These are phyloP conservation scores for Natrix natrix DNA, from an alignment of 2,797 vertebrate species.

Conservation along the genomic window DNA sequence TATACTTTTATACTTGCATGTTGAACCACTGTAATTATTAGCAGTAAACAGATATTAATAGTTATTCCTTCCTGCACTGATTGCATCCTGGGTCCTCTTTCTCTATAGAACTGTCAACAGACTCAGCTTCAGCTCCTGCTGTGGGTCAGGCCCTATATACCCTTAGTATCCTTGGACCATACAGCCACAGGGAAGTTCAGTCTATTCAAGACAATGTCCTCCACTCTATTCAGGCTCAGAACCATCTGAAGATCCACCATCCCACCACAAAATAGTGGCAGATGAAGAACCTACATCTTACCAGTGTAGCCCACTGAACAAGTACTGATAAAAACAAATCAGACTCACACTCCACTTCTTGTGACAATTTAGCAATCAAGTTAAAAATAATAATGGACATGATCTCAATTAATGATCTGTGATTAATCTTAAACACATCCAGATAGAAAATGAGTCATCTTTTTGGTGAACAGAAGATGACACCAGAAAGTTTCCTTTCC, in stretches of 20 bases:
- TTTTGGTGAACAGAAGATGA: neutral
- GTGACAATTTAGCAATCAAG: neutral
- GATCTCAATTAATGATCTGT: too few relatives aligned
- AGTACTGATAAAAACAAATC: neutral
- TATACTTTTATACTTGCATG: neutral
- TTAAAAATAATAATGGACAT: neutral
- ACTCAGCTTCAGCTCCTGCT: slow-evolving; percentile 60
- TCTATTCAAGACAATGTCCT: neutral
- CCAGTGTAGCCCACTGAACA: neutral
- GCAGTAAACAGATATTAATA: neutral
- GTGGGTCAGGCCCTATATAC: slow-evolving; percentile 63
- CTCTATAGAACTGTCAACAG: slow-evolving; percentile 58
- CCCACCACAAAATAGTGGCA: neutral
- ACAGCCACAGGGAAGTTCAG: neutral
- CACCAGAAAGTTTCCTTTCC: neutral
- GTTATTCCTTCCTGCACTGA: neutral
- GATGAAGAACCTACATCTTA: neutral
- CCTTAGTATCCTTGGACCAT: slow-evolving; percentile 49
- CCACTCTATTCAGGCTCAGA: neutral
- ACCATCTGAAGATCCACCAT: neutral
- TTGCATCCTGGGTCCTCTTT: neutral
- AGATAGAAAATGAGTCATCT: neutral
- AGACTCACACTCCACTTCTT: neutral
- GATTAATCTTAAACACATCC: neutral
- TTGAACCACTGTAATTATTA: neutral